Base-by-base conservation (phyloP, 92 coral and sea anemone species). In the Phenganax subtilis region DNA sequence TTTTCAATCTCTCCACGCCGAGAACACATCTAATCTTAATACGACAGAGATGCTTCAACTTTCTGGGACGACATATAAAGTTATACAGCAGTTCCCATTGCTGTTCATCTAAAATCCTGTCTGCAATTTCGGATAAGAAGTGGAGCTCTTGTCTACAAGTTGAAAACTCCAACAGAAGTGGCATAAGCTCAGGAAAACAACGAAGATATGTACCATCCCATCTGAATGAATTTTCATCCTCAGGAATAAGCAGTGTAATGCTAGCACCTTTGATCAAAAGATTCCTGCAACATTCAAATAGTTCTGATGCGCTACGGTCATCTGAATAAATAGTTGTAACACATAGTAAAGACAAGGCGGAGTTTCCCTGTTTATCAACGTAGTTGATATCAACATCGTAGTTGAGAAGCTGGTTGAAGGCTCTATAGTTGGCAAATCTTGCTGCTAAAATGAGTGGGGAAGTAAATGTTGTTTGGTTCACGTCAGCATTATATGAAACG, bases 381-480 rank as follows among this genome's bases (percentile, higher is more conserved):
- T 59, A 53, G 66, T 77, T 77, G 52, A 77, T 47, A 51, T 77
- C 82, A 77, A 37, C 29, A 62, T 59, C n/a, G 53, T 77, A 55
- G 51, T 54, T 59, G 17, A 77, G 15, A 44, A 77, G 82, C 20
- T 59, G 53, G 27, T 62, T 12, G 12, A 77, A 59, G 12, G 56
- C 51, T 12, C 47, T 56, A 59, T n/a, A 59, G 52, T 57, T 44
- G 7, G 15, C 17, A 14, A 37, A 59, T 62, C 20, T 59, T 11
- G 82, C 71, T 2, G 82, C 82, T 31, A 59, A 52, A 10, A 77
- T 60, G 8, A 77, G 71, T 59, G 82, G 82, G 11, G 71, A 58
- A n/a, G 82, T 77, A 77, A 59, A 77, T 1, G 82, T 77, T 16
- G 28, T 58, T 28, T 60, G 66, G 53, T 77, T 77, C 16, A 77